Evolutionary conservation across 2,888 invertebrate species (phyloP).

Genomic region (Cynaeus angustus): DNA sequence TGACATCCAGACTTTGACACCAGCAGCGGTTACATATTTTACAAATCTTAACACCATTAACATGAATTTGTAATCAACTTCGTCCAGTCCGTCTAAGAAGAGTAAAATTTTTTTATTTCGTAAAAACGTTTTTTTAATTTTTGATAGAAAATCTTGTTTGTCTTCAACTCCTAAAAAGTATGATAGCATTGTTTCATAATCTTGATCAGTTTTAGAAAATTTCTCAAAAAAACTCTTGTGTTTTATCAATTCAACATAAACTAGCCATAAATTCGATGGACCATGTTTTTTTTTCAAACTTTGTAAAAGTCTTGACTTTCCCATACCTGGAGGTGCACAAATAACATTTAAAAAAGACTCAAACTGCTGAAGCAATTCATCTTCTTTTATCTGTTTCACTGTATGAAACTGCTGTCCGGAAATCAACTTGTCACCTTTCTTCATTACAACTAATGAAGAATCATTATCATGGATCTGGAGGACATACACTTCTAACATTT

Average conservation of each 20-base stretch:
- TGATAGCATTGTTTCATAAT: background rate
- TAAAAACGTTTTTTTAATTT: background rate
- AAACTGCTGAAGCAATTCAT: background rate
- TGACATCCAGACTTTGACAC: background rate
- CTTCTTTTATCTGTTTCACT: background rate
- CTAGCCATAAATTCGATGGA: background rate
- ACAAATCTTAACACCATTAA: background rate
- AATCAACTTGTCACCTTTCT: background rate
- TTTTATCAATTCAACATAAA: background rate
- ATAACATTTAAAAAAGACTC: background rate
- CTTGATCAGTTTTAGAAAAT: background rate
- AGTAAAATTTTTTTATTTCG: background rate
- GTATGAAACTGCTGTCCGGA: background rate
- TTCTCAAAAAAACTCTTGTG: background rate
- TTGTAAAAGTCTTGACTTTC: background rate
- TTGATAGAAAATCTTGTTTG: background rate
- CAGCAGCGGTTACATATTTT: background rate
- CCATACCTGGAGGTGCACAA: constrained; percentile 4
- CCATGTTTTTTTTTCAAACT: background rate
- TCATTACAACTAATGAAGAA: background rate
- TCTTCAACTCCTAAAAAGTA: background rate
- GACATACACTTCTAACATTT: background rate
- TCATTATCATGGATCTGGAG: background rate
- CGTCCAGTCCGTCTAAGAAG: background rate
- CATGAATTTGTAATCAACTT: background rate